A percentile compares a stretch with the other conserved stretches of the same genome.
Evolutionary conservation across 2,113 vertebrate species (phyloP).

Genomic region (Loxodonta africana): DNA sequence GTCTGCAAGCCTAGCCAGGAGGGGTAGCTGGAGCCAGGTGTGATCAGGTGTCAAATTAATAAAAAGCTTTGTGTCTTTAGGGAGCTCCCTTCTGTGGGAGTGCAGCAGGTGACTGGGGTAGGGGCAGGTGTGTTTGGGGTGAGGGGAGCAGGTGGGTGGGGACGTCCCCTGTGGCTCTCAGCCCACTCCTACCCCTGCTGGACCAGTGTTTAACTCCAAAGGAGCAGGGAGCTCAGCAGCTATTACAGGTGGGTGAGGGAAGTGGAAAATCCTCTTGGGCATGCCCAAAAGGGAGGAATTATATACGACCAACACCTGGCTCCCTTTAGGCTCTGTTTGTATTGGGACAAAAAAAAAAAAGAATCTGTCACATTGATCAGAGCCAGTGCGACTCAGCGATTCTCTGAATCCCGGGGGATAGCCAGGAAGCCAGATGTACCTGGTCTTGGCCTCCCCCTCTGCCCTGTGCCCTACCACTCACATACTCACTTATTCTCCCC

Average conservation of each 20-base stretch:
- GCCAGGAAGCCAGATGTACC: background rate
- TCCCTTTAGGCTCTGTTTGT: conserved; percentile 31
- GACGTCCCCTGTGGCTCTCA: background rate
- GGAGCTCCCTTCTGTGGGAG: background rate
- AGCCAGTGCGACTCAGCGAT: background rate
- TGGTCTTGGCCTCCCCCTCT: background rate
- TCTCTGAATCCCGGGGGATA: background rate
- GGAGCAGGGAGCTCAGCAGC: background rate
- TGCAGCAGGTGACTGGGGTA: background rate
- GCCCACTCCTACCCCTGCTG: background rate
- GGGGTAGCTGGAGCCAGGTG: background rate
- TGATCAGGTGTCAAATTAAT: background rate
- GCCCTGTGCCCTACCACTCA: background rate
- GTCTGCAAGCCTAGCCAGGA: background rate
- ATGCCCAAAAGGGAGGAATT: conserved; percentile 4
- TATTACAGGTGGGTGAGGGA: conserved; percentile 26
- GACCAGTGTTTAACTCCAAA: conserved; percentile 3
- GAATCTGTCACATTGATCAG: background rate
- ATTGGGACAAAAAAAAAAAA: background rate
- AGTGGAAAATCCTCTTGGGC: conserved; percentile 11
- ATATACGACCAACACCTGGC: background rate
- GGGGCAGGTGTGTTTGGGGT: background rate
- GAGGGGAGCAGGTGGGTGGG: too few relatives aligned
- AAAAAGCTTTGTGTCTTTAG: background rate
- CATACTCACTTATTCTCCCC: background rate